Base-by-base conservation (phyloP, 2,113 vertebrate genomes). In the Poeciliopsis occidentalis region DNA sequence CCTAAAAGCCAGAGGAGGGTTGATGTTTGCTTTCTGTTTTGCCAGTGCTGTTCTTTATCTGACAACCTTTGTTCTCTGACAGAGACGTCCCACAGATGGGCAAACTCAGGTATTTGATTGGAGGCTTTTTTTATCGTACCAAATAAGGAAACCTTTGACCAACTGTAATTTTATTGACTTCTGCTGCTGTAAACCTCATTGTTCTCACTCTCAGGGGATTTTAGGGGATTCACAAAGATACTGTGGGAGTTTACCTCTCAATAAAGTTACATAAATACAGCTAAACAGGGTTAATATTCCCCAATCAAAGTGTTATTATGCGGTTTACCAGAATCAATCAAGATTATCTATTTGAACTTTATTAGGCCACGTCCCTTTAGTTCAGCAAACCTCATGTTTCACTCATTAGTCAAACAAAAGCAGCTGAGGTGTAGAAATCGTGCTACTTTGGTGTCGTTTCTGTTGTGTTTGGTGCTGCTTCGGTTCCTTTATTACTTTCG, bases 211-310 rank as follows among this genome's bases (percentile, higher is more conserved):
- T 60, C 0, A 1, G 62, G 86, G 81, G 41, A 88, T 31, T 8
- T 76, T 60, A 37, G 88, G 80, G 80, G 68, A 83, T 82, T 88
- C 32, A 69, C 76, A 66, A 34, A 73, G 26, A 8, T 8, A 47
- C 12, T 0, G 6, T 0, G 68, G 26, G 0, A 57, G 0, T 79
- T 83, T 75, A 78, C 78, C 82, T 37, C 34, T 0, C 0, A 34
- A 0, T 70, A 51, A 77, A 75, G 57, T 15, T 41, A 73, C 19
- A 64, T 0, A 64, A 61, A 13, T 3, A 7, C 0, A 13, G 22
- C 31, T 29, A 32, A 0, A 10, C 26, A 1, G 26, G 31, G 41
- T 32, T 67, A 0, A n/a, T 64, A n/a, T 37, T 61, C 8, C 1
- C 0, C 32, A 66, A n/a, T 1, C 0, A 37, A 6, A 32, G 24